Conservation (phyloP, 2,113 vertebrate genomes). For the Heloderma charlesbogerti region DNA sequence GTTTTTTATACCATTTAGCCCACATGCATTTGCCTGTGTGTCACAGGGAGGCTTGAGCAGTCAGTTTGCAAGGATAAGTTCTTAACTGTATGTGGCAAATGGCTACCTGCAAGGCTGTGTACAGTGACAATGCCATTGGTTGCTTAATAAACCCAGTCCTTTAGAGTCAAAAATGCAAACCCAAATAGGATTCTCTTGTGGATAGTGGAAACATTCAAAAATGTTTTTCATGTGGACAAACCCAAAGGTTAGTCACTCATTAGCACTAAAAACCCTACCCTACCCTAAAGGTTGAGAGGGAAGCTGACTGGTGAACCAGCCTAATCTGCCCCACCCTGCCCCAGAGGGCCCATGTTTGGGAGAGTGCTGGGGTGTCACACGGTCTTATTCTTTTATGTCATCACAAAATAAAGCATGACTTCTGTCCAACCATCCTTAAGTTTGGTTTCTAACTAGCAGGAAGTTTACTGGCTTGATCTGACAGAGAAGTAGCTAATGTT, state of each 20-base stretch:
- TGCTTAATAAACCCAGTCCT: neutral
- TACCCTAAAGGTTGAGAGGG: neutral
- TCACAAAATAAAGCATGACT: neutral
- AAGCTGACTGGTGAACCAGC: neutral
- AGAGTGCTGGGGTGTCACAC: neutral
- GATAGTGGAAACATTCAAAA: neutral
- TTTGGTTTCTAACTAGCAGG: neutral
- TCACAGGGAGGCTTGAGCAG: neutral
- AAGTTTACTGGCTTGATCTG: conserved; percentile 14
- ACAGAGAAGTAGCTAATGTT: neutral
- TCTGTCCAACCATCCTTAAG: neutral
- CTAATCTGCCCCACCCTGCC: neutral
- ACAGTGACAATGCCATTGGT: neutral
- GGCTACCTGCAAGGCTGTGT: neutral
- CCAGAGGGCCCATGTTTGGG: conserved; percentile 7
- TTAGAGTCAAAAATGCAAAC: too few species aligned
- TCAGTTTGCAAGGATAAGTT: neutral
- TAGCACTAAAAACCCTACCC: neutral
- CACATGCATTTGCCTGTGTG: too few species aligned
- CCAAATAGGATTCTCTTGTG: neutral
- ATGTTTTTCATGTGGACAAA: neutral
- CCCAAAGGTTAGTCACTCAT: neutral
- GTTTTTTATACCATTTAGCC: neutral
- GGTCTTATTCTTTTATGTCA: neutral
- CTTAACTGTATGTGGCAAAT: neutral